Conservation (phyloP, 2,113 vertebrate species). For the Azemiops feae region DNA sequence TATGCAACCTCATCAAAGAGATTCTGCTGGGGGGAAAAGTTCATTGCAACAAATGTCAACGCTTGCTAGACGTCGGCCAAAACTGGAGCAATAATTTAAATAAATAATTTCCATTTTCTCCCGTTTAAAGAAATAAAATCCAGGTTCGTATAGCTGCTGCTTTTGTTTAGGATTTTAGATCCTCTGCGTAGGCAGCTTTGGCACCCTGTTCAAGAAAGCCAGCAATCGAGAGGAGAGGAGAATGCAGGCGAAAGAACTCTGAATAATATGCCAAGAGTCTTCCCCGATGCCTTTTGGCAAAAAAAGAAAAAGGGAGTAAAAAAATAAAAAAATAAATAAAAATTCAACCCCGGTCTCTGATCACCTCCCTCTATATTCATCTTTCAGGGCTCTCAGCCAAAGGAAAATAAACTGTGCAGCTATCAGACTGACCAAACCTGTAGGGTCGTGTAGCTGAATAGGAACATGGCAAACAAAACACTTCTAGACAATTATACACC, state of each 20-base stretch:
- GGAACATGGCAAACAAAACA: constrained; percentile 51
- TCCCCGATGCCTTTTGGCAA: constrained; percentile 72
- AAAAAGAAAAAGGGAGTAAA: constrained; percentile 9
- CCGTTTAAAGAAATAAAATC: neutral
- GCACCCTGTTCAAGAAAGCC: constrained; percentile 60
- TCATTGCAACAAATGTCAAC: neutral
- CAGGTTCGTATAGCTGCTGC: neutral
- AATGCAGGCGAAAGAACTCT: constrained; percentile 79
- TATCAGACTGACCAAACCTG: constrained; percentile 76
- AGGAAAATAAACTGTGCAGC: constrained; percentile 70
- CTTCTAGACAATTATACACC: constrained; percentile 34
- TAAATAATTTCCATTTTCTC: neutral
- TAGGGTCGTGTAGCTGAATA: constrained; percentile 51
- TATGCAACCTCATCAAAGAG: neutral
- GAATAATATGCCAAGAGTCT: constrained; percentile 77
- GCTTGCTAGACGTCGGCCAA: neutral
- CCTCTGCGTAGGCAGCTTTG: neutral
- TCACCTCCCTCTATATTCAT: constrained; percentile 92
- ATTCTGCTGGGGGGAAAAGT: neutral
- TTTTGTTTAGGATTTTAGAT: neutral
- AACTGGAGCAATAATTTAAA: neutral
- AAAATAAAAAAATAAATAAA: neutral
- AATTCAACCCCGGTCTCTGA: constrained; percentile 43
- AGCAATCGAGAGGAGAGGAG: neutral
- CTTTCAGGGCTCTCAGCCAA: constrained; percentile 63